These are phyloP conservation scores for Siderastrea siderea DNA, from an alignment of 92 coral and sea anemone species.

Conservation along the genomic window DNA sequence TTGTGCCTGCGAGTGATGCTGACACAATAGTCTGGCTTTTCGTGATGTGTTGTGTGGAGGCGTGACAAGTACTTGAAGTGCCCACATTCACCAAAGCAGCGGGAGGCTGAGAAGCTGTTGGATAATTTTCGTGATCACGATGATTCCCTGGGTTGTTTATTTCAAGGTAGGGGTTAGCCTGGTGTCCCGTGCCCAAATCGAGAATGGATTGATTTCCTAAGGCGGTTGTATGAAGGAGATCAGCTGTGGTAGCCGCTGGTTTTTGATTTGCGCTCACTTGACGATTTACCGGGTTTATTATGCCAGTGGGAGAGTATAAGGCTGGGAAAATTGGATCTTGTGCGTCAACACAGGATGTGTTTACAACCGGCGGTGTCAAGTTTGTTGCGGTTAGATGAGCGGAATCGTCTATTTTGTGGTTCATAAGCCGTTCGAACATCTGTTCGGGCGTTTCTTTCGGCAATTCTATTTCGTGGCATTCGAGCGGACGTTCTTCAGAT, in stretches of 20 bases:
- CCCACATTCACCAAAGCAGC: constrained; percentile 1
- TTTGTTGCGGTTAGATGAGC: not conserved
- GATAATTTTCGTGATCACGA: constrained; percentile 8
- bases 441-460: constrained; percentile 4
- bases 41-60: not conserved
- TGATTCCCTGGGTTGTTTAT: not conserved
- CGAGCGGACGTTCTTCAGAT: constrained; percentile 17
- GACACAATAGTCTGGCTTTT: not conserved
- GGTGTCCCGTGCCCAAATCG: not conserved
- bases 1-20: not conserved
- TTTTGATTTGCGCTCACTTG: constrained; percentile 6
- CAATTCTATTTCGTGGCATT: not conserved
- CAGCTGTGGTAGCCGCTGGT: not conserved
- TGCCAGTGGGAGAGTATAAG: constrained; percentile 10
- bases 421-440: constrained; percentile 8
- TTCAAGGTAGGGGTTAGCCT: not conserved
- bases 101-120: constrained; percentile 18
- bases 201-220: constrained; percentile 9
- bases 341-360: not conserved
- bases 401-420: not conserved
- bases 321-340: not conserved
- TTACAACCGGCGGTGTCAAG: not conserved
- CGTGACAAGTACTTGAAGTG: not conserved
- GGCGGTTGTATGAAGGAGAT: not conserved
- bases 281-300: constrained; percentile 5